A percentile compares a stretch with the other conserved stretches of the same genome.
phyloP scores from a whole-genome alignment of 1,140 invertebrate genomes.

The Triops longicaudatus region DNA sequence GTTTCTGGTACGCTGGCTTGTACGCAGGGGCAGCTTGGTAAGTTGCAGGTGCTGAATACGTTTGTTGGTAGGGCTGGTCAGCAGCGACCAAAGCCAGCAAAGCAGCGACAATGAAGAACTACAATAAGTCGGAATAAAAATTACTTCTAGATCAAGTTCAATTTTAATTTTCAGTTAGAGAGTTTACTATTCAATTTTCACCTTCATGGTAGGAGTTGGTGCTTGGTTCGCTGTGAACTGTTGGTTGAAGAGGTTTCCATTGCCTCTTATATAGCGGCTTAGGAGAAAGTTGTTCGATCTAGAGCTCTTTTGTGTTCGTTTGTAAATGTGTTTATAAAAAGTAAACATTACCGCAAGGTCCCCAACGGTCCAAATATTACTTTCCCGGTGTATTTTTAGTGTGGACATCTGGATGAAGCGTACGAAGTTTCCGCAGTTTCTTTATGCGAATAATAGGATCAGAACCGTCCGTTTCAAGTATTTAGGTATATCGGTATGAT shows the following conservation, averaged over 20 bases:
- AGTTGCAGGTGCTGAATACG: not conserved
- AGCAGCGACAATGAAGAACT: not conserved
- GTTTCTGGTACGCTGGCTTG: constrained; percentile 19
- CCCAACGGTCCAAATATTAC: not conserved
- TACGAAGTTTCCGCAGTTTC: not conserved
- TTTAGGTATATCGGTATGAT: no score
- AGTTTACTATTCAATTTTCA: not conserved
- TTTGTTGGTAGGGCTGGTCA: constrained; percentile 2
- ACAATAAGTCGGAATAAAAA: no score
- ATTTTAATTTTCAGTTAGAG: not conserved
- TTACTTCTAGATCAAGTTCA: no score
- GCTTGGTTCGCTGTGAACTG: not conserved
- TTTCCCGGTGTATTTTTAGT: no score
- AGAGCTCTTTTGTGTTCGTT: not conserved
- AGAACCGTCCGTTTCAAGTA: no score
- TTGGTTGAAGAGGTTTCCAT: not conserved
- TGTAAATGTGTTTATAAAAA: not conserved
- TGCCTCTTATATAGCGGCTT: not conserved
- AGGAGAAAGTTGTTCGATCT: not conserved
- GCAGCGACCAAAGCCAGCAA: constrained; percentile 19
- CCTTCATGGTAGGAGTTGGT: not conserved
- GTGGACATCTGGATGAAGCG: not conserved
- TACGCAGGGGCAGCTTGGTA: no score
- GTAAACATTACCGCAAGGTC: not conserved
- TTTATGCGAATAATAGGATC: no score